Conservation (phyloP, 2,113 vertebrate species). For the Centropus unirufus region DNA sequence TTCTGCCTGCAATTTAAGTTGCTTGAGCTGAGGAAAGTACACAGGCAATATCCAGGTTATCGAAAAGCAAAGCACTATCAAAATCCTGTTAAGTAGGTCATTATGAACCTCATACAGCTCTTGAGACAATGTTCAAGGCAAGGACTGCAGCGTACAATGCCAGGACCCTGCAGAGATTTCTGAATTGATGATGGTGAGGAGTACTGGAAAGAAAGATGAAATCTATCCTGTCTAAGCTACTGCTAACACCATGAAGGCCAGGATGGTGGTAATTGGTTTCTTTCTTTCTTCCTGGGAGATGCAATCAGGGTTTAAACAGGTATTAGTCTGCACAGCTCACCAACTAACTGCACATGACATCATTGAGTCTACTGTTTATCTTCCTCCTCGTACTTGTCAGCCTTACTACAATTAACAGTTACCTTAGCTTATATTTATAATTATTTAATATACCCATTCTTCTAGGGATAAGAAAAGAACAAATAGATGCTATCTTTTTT, state of each 20-base stretch:
- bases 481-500: background rate
- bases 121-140: background rate
- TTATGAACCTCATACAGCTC: background rate
- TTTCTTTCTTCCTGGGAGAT: background rate
- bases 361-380: background rate
- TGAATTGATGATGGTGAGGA: background rate
- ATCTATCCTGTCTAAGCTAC: background rate
- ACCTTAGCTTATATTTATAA: background rate
- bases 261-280: background rate
- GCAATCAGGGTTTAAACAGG: background rate
- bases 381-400: background rate
- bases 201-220: background rate
- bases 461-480: background rate
- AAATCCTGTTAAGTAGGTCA: background rate
- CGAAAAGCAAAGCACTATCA: background rate
- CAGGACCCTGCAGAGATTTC: background rate
- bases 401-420: background rate
- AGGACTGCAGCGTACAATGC: background rate
- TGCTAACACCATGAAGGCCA: background rate
- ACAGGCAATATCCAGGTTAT: conserved; percentile 15
- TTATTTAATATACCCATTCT: background rate
- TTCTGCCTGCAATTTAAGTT: background rate
- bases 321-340: background rate
- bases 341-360: background rate
- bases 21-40: background rate